A percentile compares a stretch with the other conserved stretches of the same genome.
Evolutionary conservation across 1,140 invertebrate genomes (phyloP).

Genomic region (Maconellicoccus hirsutus): DNA sequence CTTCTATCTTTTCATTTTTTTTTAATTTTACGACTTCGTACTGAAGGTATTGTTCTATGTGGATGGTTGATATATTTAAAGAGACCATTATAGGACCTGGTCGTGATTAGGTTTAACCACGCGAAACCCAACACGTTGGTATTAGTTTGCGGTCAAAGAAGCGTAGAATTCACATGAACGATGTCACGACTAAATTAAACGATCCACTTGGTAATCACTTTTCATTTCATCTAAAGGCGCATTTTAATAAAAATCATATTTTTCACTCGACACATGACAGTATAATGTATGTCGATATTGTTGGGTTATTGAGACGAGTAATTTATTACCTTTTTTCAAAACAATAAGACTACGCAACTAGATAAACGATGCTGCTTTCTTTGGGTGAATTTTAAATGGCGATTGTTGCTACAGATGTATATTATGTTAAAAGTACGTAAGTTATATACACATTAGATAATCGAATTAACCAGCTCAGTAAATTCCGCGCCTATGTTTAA

Average conservation of each 20-base stretch:
- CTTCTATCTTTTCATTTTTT: no score
- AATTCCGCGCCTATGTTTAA: not conserved
- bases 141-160: no score
- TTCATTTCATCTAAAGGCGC: not conserved
- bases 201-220: not conserved
- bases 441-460: not conserved
- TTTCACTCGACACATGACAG: not conserved
- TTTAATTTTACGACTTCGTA: no score
- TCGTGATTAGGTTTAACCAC: no score
- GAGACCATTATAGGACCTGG: no score
- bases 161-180: not conserved
- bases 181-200: not conserved
- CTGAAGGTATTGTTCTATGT: no score
- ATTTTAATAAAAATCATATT: conserved; percentile 6
- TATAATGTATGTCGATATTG: not conserved
- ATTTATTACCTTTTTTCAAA: not conserved
- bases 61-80: no score
- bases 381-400: not conserved
- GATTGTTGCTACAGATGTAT: not conserved
- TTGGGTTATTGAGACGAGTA: not conserved
- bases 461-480: not conserved
- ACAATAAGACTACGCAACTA: conserved; percentile 3
- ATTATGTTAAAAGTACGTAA: no score
- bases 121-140: no score
- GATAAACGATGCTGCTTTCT: not conserved